phyloP scores from a whole-genome alignment of 2,888 invertebrate species.

The Deroplatys truncata region DNA sequence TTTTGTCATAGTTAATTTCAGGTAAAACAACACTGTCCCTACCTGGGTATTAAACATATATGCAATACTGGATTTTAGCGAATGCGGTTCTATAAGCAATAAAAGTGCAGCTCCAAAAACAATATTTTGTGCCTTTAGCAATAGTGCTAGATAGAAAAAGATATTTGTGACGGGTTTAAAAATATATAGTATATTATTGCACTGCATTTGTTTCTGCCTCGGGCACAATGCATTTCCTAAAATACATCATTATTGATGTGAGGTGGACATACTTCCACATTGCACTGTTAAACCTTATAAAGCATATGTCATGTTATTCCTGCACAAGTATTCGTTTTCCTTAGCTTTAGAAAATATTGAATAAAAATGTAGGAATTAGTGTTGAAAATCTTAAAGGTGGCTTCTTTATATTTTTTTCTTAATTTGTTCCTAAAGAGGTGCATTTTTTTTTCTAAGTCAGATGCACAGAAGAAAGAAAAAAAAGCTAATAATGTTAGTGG shows the following conservation, averaged over 20 bases:
- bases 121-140: background rate
- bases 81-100: no score
- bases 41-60: no score
- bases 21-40: no score
- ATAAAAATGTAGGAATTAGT: background rate
- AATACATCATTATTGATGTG: background rate
- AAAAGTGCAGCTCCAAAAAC: no score
- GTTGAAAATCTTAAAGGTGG: background rate
- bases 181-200: background rate
- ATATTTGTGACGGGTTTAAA: background rate
- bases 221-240: background rate
- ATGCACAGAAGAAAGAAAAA: background rate
- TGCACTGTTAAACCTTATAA: background rate
- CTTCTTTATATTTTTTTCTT: no score
- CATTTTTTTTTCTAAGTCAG: background rate
- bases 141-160: background rate
- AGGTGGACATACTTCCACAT: background rate
- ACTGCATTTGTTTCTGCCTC: background rate
- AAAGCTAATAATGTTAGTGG: background rate
- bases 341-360: background rate
- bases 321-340: background rate
- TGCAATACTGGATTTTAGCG: no score
- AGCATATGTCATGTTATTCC: background rate
- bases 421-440: background rate
- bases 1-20: no score